Evolutionary conservation across 2,888 invertebrate species (phyloP).

Genomic region (Baronia brevicornis): DNA sequence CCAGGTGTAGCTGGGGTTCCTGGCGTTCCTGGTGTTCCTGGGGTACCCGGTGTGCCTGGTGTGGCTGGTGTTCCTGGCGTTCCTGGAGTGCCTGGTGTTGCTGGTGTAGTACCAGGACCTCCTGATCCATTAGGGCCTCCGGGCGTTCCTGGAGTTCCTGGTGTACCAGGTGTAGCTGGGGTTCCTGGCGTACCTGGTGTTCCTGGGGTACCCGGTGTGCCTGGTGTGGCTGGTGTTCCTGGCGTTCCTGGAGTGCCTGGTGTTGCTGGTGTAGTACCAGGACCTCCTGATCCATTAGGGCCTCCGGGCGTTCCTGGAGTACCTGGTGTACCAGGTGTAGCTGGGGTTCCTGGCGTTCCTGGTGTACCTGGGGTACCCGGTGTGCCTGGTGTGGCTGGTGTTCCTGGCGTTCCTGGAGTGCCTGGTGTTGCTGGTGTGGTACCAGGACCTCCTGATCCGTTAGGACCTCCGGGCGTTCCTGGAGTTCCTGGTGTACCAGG

Average conservation of each 20-base stretch:
- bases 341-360: slow-evolving; percentile 1
- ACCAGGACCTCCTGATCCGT: not conserved
- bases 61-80: slow-evolving; percentile 3
- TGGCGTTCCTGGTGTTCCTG: slow-evolving; percentile 1
- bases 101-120: not conserved
- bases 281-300: not conserved
- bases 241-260: slow-evolving; percentile 10
- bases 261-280: slow-evolving; percentile 2
- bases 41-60: slow-evolving; percentile 8
- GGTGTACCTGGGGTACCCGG: slow-evolving; percentile 10
- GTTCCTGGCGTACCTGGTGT: slow-evolving; percentile 1
- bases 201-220: slow-evolving; percentile 7
- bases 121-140: not conserved
- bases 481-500: slow-evolving; percentile 11
- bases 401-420: slow-evolving; percentile 9
- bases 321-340: slow-evolving; percentile 8
- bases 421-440: slow-evolving; percentile 5
- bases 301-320: slow-evolving; percentile 9
- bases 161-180: slow-evolving; percentile 6
- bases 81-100: slow-evolving; percentile 10
- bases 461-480: slow-evolving; percentile 2
- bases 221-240: slow-evolving; percentile 5
- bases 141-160: slow-evolving; percentile 10
- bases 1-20: slow-evolving; percentile 7
- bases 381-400: slow-evolving; percentile 3